A percentile compares a stretch with the other conserved stretches of the same genome.
phyloP scores from a whole-genome alignment of 2,113 vertebrate species.

The Xenopus laevis region DNA sequence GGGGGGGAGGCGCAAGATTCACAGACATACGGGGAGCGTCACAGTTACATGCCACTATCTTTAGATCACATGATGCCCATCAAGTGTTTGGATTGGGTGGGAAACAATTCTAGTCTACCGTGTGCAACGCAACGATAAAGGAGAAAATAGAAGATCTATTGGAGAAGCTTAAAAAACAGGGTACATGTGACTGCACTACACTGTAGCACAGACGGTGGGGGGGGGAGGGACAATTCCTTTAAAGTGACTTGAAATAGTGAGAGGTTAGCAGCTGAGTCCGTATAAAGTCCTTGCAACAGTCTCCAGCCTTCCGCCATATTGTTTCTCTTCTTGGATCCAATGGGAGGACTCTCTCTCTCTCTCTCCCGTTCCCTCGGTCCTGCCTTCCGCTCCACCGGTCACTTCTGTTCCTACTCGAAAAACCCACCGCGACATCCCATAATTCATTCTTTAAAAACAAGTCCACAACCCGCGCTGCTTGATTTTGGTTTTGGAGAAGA shows the following conservation, averaged over 20 bases:
- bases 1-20: not conserved
- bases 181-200: constrained; percentile 76
- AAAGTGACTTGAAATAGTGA: constrained; percentile 25
- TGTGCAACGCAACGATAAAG: constrained; percentile 38
- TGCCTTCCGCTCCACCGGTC: no score
- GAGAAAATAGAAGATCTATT: constrained; percentile 66
- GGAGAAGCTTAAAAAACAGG: constrained; percentile 69
- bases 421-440: constrained; percentile 22
- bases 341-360: no score
- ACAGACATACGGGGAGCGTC: constrained; percentile 68
- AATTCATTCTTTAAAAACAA: constrained; percentile 1
- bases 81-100: constrained; percentile 88
- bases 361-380: not conserved
- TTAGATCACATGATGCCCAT: constrained; percentile 66
- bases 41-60: constrained; percentile 75
- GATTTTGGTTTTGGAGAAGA: not conserved
- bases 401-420: not conserved
- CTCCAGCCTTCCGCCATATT: not conserved
- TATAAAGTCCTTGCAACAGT: constrained; percentile 1
- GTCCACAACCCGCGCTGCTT: no score
- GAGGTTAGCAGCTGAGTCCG: constrained; percentile 26
- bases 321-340: not conserved
- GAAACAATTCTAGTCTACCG: constrained; percentile 49
- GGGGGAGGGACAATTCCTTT: constrained; percentile 34
- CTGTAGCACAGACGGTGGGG: constrained; percentile 62